Base-by-base conservation (phyloP, 2,888 invertebrate species). In the Unio delphinus region DNA sequence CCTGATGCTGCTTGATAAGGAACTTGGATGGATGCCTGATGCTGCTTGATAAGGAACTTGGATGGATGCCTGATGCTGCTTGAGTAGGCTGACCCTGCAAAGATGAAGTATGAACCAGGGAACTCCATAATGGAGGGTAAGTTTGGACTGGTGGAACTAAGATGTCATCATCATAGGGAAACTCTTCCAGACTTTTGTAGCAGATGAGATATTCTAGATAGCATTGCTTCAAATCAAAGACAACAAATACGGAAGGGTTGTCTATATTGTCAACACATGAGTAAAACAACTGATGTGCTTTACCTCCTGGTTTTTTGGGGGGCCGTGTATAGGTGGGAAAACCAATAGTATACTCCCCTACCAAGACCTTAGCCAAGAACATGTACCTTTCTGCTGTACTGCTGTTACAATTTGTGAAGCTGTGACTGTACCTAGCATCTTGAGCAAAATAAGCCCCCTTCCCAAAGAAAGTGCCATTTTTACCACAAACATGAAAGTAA, bases 121-220 rank as follows among this genome's bases (percentile, higher is more conserved):
- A 0, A 34, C 7, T 7, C 34, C 5, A 34, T 0, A 34, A 34
- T 34, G 34, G 5, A 34, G 34, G 6, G 34, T 6, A 34, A 34
- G 7, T 34, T 34, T 7, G 7, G 7, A 0, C 8, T 34, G 34
- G 34, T 34, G 8, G 7, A 7, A 34, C 34, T 7, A 34, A 34
- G 8, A 7, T 7, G 7, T 7, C 34, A 0, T 34, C 34, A 7
- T 34, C 7, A 8, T 8, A 8, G 34, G 30, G 7, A 7, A 34
- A 7, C 7, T 34, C 34, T 34, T 34, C 7, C 34, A 34, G 34
- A 18, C 11, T n/a, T 58, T 69, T 67, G 66, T 81, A 81, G 18
- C 72, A 67, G 58, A 86, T 80, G 3, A 86, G 68, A 64, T 82
- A 84, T 34, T 81, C 83, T 1, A 85, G 85, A 66, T 85, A 86